These are phyloP conservation scores for Eudasyphora cyanicolor DNA, from an alignment of 2,888 invertebrate species.

Conservation along the genomic window DNA sequence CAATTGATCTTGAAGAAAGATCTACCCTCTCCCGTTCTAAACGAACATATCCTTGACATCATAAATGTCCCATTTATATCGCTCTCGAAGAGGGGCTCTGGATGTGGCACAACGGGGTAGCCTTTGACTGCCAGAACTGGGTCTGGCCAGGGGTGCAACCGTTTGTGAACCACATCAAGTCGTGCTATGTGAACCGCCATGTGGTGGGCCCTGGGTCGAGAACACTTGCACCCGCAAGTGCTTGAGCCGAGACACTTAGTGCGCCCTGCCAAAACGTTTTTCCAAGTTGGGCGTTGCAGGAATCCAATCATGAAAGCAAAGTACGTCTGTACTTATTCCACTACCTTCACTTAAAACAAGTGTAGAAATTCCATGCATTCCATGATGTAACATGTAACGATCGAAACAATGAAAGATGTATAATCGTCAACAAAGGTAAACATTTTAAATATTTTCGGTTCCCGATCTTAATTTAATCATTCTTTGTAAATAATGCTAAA, in stretches of 20 bases:
- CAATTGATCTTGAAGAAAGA: slow-evolving; percentile 6
- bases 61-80: background rate
- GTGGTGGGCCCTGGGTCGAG: slow-evolving; percentile 79
- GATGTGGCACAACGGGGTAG: slow-evolving; percentile 79
- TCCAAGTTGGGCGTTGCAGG: slow-evolving; percentile 74
- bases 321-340: background rate
- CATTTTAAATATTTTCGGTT: background rate
- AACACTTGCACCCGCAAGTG: slow-evolving; percentile 74
- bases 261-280: slow-evolving; percentile 75
- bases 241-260: slow-evolving; percentile 77
- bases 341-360: background rate
- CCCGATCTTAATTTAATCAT: background rate
- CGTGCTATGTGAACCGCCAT: slow-evolving; percentile 79
- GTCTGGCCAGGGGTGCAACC: slow-evolving; percentile 79
- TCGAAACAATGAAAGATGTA: background rate
- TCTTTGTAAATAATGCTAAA: background rate
- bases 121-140: slow-evolving; percentile 77
- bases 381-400: background rate
- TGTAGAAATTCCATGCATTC: background rate
- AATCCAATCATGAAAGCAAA: slow-evolving; percentile 65
- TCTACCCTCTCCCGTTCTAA: slow-evolving; percentile 46
- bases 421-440: slow-evolving; percentile 41
- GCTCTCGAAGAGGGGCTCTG: slow-evolving; percentile 75
- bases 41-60: slow-evolving; percentile 43
- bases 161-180: slow-evolving; percentile 78